Base-by-base conservation (phyloP, 2,113 vertebrate genomes). In the Cyprinodon variegatus region DNA sequence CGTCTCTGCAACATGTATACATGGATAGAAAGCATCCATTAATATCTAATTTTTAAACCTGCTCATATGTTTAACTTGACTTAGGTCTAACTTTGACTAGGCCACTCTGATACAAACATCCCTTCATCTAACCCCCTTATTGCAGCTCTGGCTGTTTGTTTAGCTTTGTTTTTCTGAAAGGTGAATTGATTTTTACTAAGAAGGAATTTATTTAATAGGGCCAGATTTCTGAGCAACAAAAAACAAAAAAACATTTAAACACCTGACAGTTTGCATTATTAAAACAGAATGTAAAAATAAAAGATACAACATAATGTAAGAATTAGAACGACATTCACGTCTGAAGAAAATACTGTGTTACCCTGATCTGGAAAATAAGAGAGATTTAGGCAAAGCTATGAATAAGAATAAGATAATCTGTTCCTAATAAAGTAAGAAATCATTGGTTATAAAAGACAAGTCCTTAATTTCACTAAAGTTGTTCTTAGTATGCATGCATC, bases 391-490 rank as follows among this genome's bases (percentile, higher is more conserved):
- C 3, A 57, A 9, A 20, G 20, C 8, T 14, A 9, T n/a, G 17
- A 57, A 57, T 5, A 2, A n/a, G 20, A 57, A 57, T 57, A n/a
- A n/a, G n/a, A 57, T n/a, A 57, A 57, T 20, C 14, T 45, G 17
- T 57, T 57, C 50, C 8, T 57, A n/a, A 57, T 10, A 9, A 57
- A 57, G 7, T 53, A 17, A 57, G 4, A 57, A 57, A 20, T 8
- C n/a, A 20, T n/a, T n/a, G 5, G 50, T n/a, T 3, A 57, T 57
- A 3, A 1, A 57, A 57, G 50, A 57, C 1, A 57, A 57, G 20
- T 57, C 2, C 69, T n/a, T 79, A 78, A 77, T 81, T 29, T 60
- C 39, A n/a, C 68, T 65, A 61, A 15, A 60, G 68, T 11, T 76
- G 69, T 61, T 43, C 65, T n/a, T 39, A 53, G 69, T 29, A 50